Evolutionary conservation across 1,140 invertebrate species (phyloP), one percentile per base, ranked within the genome.

Genomic region (Carposina sasakii): DNA sequence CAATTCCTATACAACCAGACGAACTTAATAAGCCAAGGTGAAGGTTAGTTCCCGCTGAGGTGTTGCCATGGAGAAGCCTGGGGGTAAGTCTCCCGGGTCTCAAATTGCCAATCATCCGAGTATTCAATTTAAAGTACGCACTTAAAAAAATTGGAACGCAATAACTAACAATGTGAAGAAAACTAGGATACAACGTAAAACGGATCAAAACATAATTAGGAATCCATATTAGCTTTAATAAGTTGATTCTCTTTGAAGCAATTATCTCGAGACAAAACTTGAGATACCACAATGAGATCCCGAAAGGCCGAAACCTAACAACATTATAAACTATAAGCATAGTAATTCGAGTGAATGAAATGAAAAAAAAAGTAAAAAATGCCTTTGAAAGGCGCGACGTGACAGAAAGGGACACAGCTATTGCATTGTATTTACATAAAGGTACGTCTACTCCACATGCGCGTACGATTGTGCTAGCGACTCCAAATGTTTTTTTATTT

Each of bases 341-440:
- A 53, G 54, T 56, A 67, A 68, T 67, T 67, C 59, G 54, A 54
- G 41, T 54, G 66, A 64, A 67, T 60, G 63, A 64, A 54, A 68
- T 37, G 56, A 62, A 56, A 55, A 66, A 59, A 54, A 63, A n/a
- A n/a, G n/a, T n/a, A n/a, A n/a, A 67, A 68, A 60, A 51, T 60
- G 44, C 52, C 51, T 65, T 62, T 49, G 57, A 55, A 49, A 50
- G 52, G 48, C 49, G 52, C 43, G 43, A 61, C 42, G 48, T 41
- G 61, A 60, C 48, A 47, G 63, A 61, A 48, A 31, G 55, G 50
- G 66, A 63, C 48, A 48, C 56, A 52, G 58, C 53, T 62, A 62
- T 63, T 44, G 58, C 67, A 76, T 79, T 79, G 76, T 81, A 61
- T 62, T 60, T 54, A 67, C 60, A 76, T 76, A 76, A 76, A 76